A percentile compares a stretch with the other conserved stretches of the same genome.
Evolutionary conservation across 2,797 vertebrate species (phyloP).

Genomic region (Poliocrania exsul): DNA sequence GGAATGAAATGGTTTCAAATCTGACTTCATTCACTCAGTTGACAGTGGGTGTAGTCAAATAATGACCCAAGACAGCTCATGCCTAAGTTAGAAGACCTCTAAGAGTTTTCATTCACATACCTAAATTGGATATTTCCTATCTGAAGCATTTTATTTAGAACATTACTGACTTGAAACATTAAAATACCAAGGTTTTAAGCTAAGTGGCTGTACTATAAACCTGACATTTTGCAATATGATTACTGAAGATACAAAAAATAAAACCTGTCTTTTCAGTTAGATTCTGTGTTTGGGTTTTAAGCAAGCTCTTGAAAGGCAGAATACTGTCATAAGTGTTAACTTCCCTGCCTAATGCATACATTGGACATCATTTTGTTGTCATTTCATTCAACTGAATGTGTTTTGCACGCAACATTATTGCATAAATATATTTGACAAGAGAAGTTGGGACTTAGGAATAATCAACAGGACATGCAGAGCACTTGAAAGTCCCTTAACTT

Average conservation of each 20-base stretch:
- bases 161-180: neutral
- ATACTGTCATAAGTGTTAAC: neutral
- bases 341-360: neutral
- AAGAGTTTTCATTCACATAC: neutral
- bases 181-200: neutral
- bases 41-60: neutral
- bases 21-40: neutral
- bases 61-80: neutral
- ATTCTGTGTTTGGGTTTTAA: neutral
- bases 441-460: neutral
- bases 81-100: neutral
- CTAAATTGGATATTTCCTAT: neutral
- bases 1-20: neutral
- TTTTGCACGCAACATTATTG: neutral
- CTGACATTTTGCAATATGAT: neutral
- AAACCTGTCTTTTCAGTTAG: neutral
- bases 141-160: neutral
- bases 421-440: neutral
- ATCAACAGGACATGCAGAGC: neutral
- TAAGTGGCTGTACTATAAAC: neutral
- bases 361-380: neutral
- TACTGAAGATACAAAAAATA: neutral
- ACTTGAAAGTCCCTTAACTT: neutral
- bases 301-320: neutral
- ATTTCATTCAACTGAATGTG: neutral